Base-by-base conservation (phyloP, 2,888 invertebrate genomes). In the Erebia palarica region DNA sequence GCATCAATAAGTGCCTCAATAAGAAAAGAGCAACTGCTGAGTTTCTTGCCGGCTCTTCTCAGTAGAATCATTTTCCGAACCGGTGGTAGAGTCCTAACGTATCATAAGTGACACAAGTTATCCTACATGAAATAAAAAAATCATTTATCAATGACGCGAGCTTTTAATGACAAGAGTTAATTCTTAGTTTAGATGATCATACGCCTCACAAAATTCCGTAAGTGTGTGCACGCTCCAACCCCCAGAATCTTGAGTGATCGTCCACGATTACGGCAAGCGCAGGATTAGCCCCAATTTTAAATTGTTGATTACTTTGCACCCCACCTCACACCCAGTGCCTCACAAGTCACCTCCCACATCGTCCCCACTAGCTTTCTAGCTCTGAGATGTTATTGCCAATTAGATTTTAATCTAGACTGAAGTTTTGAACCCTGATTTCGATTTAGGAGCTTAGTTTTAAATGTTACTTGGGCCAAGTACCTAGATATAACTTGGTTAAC, bases 231-330 rank as follows among this genome's bases (percentile, higher is more conserved):
- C 13, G 5, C 61, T 58, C 47, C 7, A 47, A 16, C 42, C 59
- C 13, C 53, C 51, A 71, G 67, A 69, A 71, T 76, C 73, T 79
- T 86, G 90, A 91, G 82, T 86, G 91, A 92, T 92, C 81, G 86
- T 83, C 73, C 36, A 73, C 83, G 87, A 90, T 89, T 89, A 88
- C 84, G 79, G 74, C 78, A 78, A 81, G 83, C 81, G 80, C 78
- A 79, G 89, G 91, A 91, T 91, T 90, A 92, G 89, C 84, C 86
- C 86, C 90, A 91, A 90, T 92, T 91, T 92, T 90, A 91, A 91
- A 92, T 91, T 91, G 91, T 91, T 91, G 90, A 92, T 92, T 91
- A 89, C 90, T 84, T 87, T 70, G 47, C 71, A 57, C 59, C 68
- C 59, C 68, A 65, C 60, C 44, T 49, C 21, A 16, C 9, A n/a